Evolutionary conservation across 2,113 vertebrate genomes (phyloP).

Genomic region (Apistogramma diplotaenia): DNA sequence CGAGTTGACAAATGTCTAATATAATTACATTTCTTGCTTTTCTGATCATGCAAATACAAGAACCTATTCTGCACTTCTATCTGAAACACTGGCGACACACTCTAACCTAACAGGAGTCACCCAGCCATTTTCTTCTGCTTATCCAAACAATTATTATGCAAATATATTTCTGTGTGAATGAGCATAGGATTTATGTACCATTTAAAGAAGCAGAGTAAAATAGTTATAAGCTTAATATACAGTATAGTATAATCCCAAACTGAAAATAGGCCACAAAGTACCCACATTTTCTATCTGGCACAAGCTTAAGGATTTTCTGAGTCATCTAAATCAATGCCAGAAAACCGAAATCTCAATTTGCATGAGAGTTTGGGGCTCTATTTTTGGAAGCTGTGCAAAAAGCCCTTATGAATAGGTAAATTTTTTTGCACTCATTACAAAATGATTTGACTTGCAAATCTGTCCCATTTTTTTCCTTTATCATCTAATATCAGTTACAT

Average conservation of each 20-base stretch:
- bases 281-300: background rate
- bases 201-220: background rate
- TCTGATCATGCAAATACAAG: background rate
- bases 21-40: background rate
- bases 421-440: background rate
- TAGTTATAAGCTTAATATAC: background rate
- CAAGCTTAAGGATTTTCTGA: background rate
- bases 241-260: background rate
- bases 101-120: background rate
- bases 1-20: background rate
- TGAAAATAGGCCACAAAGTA: slow-evolving; percentile 3
- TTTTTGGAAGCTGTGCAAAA: slow-evolving; percentile 10
- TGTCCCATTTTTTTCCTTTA: background rate
- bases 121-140: too few relatives aligned
- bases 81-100: background rate
- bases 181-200: background rate
- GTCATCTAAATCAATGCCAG: background rate
- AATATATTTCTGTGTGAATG: background rate
- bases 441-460: slow-evolving; percentile 18
- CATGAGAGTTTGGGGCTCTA: slow-evolving; percentile 19
- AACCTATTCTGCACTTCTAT: background rate
- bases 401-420: slow-evolving; percentile 8
- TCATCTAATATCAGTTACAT: background rate
- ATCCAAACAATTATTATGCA: background rate
- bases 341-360: slow-evolving; percentile 4